Evolutionary conservation across 2,797 vertebrate species (phyloP), one percentile per base, ranked within the genome.

Genomic region (Merluccius polli): DNA sequence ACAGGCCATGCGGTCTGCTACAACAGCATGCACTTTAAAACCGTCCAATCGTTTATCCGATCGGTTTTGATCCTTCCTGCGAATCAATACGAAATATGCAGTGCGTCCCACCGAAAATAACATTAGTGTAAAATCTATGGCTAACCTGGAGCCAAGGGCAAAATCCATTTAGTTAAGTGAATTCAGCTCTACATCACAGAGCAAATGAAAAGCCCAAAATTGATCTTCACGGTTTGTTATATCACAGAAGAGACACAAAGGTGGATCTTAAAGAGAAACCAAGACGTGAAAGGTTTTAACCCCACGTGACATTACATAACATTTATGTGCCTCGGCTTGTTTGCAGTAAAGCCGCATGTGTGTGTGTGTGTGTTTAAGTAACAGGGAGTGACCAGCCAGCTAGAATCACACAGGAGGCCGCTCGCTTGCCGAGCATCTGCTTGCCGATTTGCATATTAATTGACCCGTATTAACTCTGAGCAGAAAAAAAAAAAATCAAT

Each of bases 361-460:
- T 35, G 48, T 24, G 72, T 63, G 48, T 63, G 72, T 63, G 31
- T 73, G 72, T 94, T 94, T 96, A 95, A 93, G 93, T 95, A 96
- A 96, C 95, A 95, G 95, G 95, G 95, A 95, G 95, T 96, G 96
- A 96, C 95, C 95, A 95, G 95, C 95, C 94, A 95, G 95, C 94
- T 93, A 95, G 95, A 95, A 95, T 92, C 95, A 95, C 93, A 94
- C 95, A 95, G 95, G 95, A 95, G 94, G 95, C 94, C 93, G 94
- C 94, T 93, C 94, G 93, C 94, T 21, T 95, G 95, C 95, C 93
- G 94, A 97, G 96, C 96, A 97, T 97, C 96, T 97, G 96, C 95
- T 95, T 93, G 93, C 95, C 96, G 95, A 97, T 97, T 97, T 96
- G 95, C 96, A 97, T 97, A 97, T 96, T 97, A 97, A 97, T 97